phyloP scores from a whole-genome alignment of 2,888 invertebrate species.

The Diarsia mendica region DNA sequence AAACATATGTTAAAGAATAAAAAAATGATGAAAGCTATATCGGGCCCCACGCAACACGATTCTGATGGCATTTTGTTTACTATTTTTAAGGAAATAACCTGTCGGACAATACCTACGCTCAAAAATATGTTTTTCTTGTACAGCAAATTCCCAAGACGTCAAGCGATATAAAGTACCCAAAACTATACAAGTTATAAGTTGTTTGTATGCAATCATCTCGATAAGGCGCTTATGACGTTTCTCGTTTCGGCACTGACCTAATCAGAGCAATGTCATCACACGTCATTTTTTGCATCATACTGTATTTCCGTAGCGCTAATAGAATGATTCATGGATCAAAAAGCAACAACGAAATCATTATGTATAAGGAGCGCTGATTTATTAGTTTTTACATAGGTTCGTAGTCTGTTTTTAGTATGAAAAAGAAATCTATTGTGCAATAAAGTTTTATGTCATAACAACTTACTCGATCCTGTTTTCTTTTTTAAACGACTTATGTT shows the following conservation, averaged over 20 bases:
- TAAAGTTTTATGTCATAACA: conserved; percentile 17
- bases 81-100: background rate
- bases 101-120: background rate
- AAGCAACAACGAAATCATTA: conserved; percentile 40
- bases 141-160: background rate
- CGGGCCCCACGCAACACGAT: background rate
- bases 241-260: conserved; percentile 64
- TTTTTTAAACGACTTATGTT: conserved; percentile 4
- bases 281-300: conserved; percentile 58
- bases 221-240: conserved; percentile 46
- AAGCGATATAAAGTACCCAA: conserved; percentile 8
- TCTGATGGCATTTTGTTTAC: background rate
- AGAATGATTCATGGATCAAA: conserved; percentile 49
- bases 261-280: conserved; percentile 63
- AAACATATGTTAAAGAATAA: background rate
- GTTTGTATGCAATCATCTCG: conserved; percentile 31
- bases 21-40: background rate
- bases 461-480: conserved; percentile 16
- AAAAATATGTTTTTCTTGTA: conserved; percentile 4
- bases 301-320: conserved; percentile 41
- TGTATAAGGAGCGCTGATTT: conserved; percentile 20
- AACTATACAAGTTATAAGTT: background rate
- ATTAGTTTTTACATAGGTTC: conserved; percentile 1
- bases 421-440: conserved; percentile 18
- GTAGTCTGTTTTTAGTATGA: background rate